A percentile compares a stretch with the other conserved stretches of the same genome.
These are phyloP conservation scores for Cephus runcator DNA, from an alignment of 2,888 invertebrate species.

Conservation along the genomic window DNA sequence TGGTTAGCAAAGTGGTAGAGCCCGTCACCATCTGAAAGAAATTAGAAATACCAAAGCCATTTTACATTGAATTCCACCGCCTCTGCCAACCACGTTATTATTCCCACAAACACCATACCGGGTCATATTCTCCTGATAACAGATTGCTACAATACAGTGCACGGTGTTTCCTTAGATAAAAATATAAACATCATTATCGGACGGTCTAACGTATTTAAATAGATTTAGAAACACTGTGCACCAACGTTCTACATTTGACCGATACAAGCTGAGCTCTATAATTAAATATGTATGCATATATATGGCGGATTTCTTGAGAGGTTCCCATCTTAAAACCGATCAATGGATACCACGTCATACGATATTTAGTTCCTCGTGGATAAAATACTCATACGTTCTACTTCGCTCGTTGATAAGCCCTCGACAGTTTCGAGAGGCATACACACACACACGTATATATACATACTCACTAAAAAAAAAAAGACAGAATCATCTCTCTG, in stretches of 20 bases:
- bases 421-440: background rate
- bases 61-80: conserved; percentile 15
- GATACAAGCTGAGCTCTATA: background rate
- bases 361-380: background rate
- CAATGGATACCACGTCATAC: background rate
- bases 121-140: background rate
- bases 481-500: background rate
- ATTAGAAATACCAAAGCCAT: conserved; percentile 51
- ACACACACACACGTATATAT: conserved; percentile 5
- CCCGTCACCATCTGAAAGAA: conserved; percentile 62
- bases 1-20: conserved; percentile 31
- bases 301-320: background rate
- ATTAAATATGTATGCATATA: background rate
- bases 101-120: background rate
- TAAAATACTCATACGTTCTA: background rate
- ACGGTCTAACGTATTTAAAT: background rate
- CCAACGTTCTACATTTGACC: background rate
- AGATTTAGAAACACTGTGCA: background rate
- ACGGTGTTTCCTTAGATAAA: background rate
- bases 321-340: background rate
- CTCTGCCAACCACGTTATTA: background rate
- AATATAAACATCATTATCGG: background rate
- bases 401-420: background rate
- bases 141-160: background rate
- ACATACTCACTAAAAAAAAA: conserved; percentile 17